Evolutionary conservation across 2,797 vertebrate genomes (phyloP).

Genomic region (Syngnathus rostellatus): DNA sequence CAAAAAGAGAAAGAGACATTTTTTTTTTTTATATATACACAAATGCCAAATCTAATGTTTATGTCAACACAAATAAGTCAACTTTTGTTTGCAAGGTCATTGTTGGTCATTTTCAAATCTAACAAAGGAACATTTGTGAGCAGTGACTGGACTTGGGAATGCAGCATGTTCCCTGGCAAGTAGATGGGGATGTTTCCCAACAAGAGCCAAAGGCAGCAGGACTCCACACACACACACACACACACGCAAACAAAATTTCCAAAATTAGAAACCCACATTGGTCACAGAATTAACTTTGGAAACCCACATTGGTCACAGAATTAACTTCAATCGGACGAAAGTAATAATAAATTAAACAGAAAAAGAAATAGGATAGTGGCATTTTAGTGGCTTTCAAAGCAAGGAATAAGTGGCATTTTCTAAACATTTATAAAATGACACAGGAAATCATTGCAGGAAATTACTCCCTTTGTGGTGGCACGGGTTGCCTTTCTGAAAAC

Average conservation of each 20-base stretch:
- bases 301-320: too few species aligned
- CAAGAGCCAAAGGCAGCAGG: not conserved
- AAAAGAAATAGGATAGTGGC: not conserved
- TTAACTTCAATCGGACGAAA: too few species aligned
- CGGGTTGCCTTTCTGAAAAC: not conserved
- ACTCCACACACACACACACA: too few species aligned
- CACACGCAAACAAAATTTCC: too few species aligned
- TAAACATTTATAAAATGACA: not conserved
- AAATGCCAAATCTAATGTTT: not conserved
- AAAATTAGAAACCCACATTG: too few species aligned
- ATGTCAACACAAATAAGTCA: not conserved
- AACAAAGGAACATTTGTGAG: not conserved
- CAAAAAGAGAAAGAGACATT: conserved; percentile 7
- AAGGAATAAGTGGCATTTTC: not conserved
- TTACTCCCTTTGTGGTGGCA: not conserved
- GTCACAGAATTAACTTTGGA: too few species aligned
- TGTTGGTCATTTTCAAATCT: not conserved
- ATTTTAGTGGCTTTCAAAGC: not conserved
- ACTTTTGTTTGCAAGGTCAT: not conserved
- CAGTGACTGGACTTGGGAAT: not conserved
- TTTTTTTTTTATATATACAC: too few species aligned
- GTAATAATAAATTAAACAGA: too few species aligned
- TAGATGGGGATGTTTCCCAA: conserved; percentile 1
- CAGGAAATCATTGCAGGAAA: too few species aligned
- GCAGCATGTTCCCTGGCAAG: not conserved